These are phyloP conservation scores for Gadopsis bispinosus DNA, from an alignment of 2,797 vertebrate genomes.

Conservation along the genomic window DNA sequence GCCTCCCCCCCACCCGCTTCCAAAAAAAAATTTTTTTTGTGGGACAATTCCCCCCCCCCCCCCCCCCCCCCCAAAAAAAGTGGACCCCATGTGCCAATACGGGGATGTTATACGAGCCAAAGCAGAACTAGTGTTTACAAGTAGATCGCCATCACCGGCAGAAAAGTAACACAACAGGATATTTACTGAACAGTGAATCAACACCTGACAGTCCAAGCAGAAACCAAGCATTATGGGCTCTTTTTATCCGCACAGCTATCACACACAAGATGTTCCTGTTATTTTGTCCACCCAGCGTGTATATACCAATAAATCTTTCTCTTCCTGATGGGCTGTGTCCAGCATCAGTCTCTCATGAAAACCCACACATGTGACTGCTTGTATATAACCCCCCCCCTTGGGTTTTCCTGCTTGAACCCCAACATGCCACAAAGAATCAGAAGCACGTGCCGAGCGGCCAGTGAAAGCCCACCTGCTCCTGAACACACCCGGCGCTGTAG, in stretches of 20 bases:
- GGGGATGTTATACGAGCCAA: neutral
- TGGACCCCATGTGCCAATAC: neutral
- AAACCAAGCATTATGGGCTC: neutral
- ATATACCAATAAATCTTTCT: neutral
- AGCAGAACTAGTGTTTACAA: neutral
- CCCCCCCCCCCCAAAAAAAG: neutral
- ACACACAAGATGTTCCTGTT: neutral
- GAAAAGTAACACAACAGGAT: neutral
- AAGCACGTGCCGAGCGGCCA: conserved; percentile 6
- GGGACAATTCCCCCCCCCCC: too few relatives aligned
- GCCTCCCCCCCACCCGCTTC: too few relatives aligned
- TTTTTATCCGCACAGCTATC: fast-evolving
- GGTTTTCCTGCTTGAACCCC: conserved; percentile 23
- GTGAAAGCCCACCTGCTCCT: too few relatives aligned
- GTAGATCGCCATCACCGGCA: neutral
- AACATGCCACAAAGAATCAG: conserved; percentile 27
- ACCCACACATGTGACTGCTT: neutral
- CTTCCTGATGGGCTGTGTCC: too few relatives aligned
- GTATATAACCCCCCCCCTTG: conserved; percentile 20
- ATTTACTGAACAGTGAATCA: neutral
- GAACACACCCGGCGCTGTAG: neutral
- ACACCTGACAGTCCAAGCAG: neutral
- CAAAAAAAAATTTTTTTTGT: too few relatives aligned
- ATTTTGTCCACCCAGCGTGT: neutral
- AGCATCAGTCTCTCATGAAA: neutral